A percentile compares a stretch with the other conserved stretches of the same genome.
Conservation (phyloP, 2,113 vertebrate genomes). For the Xerus inauris region DNA sequence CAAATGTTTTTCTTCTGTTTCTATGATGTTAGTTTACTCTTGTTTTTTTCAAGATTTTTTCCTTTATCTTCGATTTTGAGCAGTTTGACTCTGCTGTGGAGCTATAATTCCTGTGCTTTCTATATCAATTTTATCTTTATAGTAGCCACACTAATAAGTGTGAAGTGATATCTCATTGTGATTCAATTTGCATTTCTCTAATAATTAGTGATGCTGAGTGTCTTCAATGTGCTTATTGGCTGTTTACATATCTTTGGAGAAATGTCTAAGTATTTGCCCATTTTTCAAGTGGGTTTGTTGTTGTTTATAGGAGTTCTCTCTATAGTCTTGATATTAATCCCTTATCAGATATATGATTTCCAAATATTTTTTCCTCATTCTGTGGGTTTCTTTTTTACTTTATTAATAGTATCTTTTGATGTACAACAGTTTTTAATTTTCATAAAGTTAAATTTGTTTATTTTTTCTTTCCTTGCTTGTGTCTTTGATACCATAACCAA, state of each 20-base stretch:
- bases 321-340: neutral
- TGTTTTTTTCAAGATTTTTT: neutral
- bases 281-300: neutral
- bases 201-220: neutral
- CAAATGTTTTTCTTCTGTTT: neutral
- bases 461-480: neutral
- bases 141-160: neutral
- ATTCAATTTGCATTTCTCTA: neutral
- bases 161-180: neutral
- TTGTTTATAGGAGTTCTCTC: neutral
- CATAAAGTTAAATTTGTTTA: neutral
- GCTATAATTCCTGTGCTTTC: too few relatives aligned
- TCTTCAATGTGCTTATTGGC: neutral
- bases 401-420: neutral
- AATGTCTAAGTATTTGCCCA: neutral
- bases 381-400: neutral
- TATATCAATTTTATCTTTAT: too few relatives aligned
- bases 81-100: neutral
- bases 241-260: neutral
- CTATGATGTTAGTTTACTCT: neutral
- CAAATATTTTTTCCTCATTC: neutral
- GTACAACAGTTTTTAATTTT: neutral
- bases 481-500: neutral
- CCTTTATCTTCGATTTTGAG: neutral
- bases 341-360: neutral